These are phyloP conservation scores for Brachionus rotundiformis DNA, from an alignment of 1,140 invertebrate species.

Conservation along the genomic window DNA sequence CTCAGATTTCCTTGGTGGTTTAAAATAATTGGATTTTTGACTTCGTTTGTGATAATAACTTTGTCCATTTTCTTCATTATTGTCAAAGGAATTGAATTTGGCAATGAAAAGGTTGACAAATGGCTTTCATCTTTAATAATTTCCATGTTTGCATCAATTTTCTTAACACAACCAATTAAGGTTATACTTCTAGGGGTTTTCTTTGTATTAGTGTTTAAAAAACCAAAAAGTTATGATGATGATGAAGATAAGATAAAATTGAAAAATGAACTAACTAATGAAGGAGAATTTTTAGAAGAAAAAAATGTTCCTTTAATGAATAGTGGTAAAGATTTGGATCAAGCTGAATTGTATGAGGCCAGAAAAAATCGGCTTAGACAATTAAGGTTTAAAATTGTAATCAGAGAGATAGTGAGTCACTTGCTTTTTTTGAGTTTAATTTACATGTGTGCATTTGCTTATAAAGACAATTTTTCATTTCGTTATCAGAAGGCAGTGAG, in stretches of 20 bases:
- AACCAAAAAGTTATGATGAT: constrained; percentile 64
- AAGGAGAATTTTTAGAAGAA: constrained; percentile 46
- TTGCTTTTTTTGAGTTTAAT: constrained; percentile 16
- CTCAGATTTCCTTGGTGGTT: constrained; percentile 66
- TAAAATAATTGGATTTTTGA: constrained; percentile 65
- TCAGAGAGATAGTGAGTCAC: constrained; percentile 60
- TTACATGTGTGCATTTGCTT: background rate
- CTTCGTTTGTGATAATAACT: constrained; percentile 63
- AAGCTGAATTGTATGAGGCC: constrained; percentile 14
- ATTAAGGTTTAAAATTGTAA: constrained; percentile 1
- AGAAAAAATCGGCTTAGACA: constrained; percentile 49
- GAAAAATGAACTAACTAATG: constrained; percentile 55
- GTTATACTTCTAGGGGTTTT: constrained; percentile 66
- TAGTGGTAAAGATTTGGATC: constrained; percentile 43
- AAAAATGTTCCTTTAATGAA: constrained; percentile 57
- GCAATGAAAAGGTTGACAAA: constrained; percentile 67
- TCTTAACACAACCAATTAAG: constrained; percentile 69
- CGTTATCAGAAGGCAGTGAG: constrained; percentile 8
- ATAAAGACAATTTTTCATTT: constrained; percentile 4
- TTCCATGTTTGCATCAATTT: constrained; percentile 67
- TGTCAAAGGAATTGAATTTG: constrained; percentile 68
- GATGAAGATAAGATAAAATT: constrained; percentile 57
- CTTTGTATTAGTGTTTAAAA: constrained; percentile 66
- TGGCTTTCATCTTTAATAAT: constrained; percentile 68
- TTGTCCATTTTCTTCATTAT: constrained; percentile 66